Percentiles rank a stretch among this genome's conserved stretches.
Evolutionary conservation across 2,888 invertebrate genomes (phyloP).

Genomic region (Cepaea hortensis): DNA sequence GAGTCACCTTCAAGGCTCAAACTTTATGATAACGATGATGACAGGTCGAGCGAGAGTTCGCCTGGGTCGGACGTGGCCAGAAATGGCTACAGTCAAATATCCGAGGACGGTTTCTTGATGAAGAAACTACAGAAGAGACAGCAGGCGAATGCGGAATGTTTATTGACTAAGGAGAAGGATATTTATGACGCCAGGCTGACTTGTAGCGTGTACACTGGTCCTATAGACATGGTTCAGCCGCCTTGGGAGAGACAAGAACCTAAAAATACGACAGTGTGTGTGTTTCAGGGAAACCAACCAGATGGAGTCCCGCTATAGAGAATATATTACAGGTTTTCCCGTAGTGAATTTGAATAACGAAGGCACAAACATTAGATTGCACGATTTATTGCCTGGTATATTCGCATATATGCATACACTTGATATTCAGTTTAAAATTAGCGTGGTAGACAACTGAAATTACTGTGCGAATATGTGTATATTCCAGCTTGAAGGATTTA

Average conservation of each 20-base stretch:
- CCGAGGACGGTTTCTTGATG: background rate
- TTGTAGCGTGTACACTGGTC: constrained; percentile 12
- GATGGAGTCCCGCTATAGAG: constrained; percentile 1
- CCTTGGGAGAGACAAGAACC: constrained; percentile 11
- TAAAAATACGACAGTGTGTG: background rate
- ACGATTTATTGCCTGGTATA: too few species aligned
- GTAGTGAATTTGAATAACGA: too few species aligned
- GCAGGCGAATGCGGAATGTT: background rate
- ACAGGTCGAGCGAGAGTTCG: background rate
- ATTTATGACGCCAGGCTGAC: background rate
- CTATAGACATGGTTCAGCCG: background rate
- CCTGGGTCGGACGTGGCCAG: background rate
- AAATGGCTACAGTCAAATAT: background rate
- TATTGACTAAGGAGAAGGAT: background rate
- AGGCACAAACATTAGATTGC: too few species aligned
- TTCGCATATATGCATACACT: too few species aligned
- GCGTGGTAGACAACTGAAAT: too few species aligned
- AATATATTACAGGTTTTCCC: too few species aligned
- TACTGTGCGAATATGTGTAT: too few species aligned
- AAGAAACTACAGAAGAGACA: background rate
- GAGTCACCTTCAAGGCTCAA: background rate
- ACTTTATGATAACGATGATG: background rate
- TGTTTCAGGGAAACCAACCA: background rate
- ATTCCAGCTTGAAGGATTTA: too few species aligned
- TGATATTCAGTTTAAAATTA: too few species aligned